These are phyloP conservation scores for Hapalemur alaotrensis DNA, from an alignment of 2,797 vertebrate species.

Conservation along the genomic window DNA sequence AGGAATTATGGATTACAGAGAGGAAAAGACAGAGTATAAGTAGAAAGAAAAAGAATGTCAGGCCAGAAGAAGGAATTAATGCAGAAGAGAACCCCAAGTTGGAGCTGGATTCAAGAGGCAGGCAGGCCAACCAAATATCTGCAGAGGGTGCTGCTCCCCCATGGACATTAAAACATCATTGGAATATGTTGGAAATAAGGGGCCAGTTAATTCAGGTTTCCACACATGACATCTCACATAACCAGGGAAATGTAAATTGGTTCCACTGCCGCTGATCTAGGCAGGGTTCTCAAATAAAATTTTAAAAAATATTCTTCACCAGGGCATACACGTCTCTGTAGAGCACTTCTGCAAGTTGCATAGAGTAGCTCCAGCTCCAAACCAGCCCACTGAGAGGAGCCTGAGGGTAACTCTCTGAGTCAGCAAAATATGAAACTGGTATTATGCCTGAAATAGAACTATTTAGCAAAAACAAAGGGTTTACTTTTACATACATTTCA, in stretches of 20 bases:
- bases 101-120: background rate
- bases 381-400: background rate
- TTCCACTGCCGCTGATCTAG: background rate
- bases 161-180: background rate
- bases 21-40: background rate
- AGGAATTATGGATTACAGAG: background rate
- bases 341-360: background rate
- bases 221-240: background rate
- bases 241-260: background rate
- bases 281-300: background rate
- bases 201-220: background rate
- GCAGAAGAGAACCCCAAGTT: background rate
- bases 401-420: background rate
- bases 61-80: background rate
- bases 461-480: slow-evolving; percentile 13
- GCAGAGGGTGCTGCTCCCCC: rapidly evolving
- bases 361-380: background rate
- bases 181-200: background rate
- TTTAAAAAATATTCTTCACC: background rate
- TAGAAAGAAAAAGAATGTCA: background rate
- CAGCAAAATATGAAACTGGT: background rate
- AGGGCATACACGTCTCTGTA: background rate
- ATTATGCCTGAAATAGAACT: background rate
- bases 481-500: background rate
- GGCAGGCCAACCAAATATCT: background rate